These are phyloP conservation scores for Brachionichthys hirsutus DNA, from an alignment of 2,113 vertebrate genomes.

Conservation along the genomic window DNA sequence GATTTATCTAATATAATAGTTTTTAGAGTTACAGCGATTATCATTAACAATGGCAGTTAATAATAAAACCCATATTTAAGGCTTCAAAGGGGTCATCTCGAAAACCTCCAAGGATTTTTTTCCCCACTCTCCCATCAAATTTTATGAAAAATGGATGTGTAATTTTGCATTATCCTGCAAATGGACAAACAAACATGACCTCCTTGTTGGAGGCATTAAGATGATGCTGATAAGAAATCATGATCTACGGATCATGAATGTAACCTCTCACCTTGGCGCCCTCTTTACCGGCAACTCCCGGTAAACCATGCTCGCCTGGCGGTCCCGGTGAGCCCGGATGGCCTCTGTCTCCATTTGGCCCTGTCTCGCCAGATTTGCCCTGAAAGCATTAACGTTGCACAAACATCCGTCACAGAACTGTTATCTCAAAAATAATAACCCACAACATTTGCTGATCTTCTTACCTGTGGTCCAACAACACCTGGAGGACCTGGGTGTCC, in stretches of 20 bases:
- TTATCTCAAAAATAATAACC: background rate
- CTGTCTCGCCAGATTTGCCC: slow-evolving; percentile 89
- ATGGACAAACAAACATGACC: too few species aligned
- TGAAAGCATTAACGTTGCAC: slow-evolving; percentile 39
- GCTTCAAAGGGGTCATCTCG: too few species aligned
- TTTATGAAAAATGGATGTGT: too few species aligned
- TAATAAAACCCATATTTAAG: too few species aligned
- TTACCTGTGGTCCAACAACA: slow-evolving; percentile 91
- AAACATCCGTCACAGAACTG: background rate
- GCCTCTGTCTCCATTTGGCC: slow-evolving; percentile 87
- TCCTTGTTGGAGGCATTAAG: background rate
- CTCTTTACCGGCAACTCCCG: slow-evolving; percentile 86
- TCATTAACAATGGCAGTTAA: too few species aligned
- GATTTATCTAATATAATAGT: slow-evolving; percentile 40
- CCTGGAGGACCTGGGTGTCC: slow-evolving; percentile 86
- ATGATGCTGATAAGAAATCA: slow-evolving; percentile 29
- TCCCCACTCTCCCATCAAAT: too few species aligned
- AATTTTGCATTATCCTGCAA: too few species aligned
- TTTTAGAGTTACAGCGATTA: too few species aligned
- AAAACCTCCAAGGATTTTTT: too few species aligned
- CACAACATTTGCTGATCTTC: background rate
- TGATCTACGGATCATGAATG: slow-evolving; percentile 23
- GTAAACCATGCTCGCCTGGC: slow-evolving; percentile 90
- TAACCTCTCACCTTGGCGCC: slow-evolving; percentile 84
- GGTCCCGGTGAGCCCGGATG: slow-evolving; percentile 90